Conservation (phyloP, 2,113 vertebrate species). For the Silurus glanis region DNA sequence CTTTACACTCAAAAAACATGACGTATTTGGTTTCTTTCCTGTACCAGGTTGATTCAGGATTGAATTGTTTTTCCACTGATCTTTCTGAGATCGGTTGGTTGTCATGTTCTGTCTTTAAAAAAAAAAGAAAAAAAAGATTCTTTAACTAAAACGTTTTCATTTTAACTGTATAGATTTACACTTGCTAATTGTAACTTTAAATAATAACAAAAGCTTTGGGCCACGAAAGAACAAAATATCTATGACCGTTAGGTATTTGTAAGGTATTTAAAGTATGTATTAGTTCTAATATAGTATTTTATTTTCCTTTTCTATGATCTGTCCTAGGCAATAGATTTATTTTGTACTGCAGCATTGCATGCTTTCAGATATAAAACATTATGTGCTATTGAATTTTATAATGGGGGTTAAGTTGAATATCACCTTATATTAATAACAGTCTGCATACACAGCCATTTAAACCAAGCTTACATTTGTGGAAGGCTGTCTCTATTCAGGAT, state of each 20-base stretch:
- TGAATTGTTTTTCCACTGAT: background rate
- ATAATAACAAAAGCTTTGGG: background rate
- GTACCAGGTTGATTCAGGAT: background rate
- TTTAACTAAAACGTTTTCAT: background rate
- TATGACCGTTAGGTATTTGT: background rate
- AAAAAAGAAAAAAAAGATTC: no score
- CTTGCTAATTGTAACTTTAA: background rate
- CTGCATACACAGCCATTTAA: background rate
- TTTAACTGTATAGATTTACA: background rate
- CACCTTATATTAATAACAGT: background rate
- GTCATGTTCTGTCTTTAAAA: no score
- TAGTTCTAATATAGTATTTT: background rate
- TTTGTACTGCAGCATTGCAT: background rate
- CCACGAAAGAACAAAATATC: background rate
- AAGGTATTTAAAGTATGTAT: background rate
- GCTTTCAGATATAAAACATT: background rate
- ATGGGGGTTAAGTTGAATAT: background rate
- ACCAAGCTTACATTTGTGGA: background rate
- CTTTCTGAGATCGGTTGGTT: background rate
- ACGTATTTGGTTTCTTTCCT: background rate
- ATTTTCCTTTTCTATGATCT: slow-evolving; percentile 26
- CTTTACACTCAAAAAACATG: no score
- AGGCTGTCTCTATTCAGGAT: background rate
- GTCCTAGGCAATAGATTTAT: background rate
- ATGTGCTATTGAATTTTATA: background rate